Evolutionary conservation across 1,140 invertebrate genomes (phyloP).

Genomic region (Sminthurides bifidus): DNA sequence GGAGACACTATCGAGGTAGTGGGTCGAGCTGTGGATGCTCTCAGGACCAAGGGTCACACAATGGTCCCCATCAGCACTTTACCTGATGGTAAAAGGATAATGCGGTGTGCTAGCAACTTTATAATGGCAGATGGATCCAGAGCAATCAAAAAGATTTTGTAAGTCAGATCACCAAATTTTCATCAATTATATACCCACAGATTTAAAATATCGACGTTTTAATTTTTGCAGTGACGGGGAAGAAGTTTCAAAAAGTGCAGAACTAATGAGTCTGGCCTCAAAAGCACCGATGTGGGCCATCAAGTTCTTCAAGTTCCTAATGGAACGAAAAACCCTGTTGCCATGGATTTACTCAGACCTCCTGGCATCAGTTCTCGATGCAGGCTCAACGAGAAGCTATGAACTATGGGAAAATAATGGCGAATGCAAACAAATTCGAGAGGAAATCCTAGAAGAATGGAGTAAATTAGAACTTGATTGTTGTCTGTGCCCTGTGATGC

Average conservation of each 20-base stretch:
- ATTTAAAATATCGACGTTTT: too few relatives aligned
- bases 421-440: too few relatives aligned
- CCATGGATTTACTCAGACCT: neutral
- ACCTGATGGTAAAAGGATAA: neutral
- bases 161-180: neutral
- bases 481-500: constrained; percentile 24
- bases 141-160: neutral
- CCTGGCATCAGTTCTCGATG: neutral
- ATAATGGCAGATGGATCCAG: neutral
- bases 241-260: neutral
- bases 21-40: neutral
- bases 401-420: too few relatives aligned
- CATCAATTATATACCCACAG: too few relatives aligned
- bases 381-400: too few relatives aligned
- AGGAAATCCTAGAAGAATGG: too few relatives aligned
- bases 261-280: neutral
- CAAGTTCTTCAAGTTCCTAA: neutral
- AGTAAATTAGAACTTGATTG: constrained; percentile 26
- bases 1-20: constrained; percentile 13
- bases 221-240: neutral
- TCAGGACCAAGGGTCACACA: constrained; percentile 10
- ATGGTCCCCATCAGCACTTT: constrained; percentile 10
- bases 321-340: neutral
- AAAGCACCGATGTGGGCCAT: neutral
- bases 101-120: neutral